Conservation (phyloP, 1,140 invertebrate species). For the Micrasema longulum region DNA sequence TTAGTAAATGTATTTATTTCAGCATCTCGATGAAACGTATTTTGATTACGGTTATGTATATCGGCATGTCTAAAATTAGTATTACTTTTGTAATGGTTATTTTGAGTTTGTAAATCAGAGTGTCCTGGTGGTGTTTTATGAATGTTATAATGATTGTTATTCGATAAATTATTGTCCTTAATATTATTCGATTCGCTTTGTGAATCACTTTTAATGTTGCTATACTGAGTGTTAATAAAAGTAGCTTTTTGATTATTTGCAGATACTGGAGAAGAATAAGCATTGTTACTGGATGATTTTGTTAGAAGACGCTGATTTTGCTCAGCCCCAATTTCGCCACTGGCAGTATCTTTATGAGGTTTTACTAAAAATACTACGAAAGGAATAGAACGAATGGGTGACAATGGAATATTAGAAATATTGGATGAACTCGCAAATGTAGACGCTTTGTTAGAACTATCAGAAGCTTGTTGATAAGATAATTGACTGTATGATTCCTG, state of each 20-base stretch:
- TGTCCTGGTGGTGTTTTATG: too few relatives aligned
- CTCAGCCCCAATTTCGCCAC: background rate
- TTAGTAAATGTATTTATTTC: slow-evolving; percentile 3
- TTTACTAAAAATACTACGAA: slow-evolving; percentile 46
- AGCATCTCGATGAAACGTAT: background rate
- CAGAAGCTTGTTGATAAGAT: slow-evolving; percentile 24
- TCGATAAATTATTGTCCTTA: too few relatives aligned
- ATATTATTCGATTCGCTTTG: too few relatives aligned
- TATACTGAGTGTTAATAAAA: too few relatives aligned
- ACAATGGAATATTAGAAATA: background rate
- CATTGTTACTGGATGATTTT: slow-evolving; percentile 17
- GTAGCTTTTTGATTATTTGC: background rate
- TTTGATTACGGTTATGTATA: too few relatives aligned
- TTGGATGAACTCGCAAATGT: slow-evolving; percentile 16
- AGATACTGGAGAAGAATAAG: background rate
- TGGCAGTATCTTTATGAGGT: slow-evolving; percentile 37
- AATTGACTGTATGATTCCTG: slow-evolving; percentile 13
- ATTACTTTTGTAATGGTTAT: background rate
- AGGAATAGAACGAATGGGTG: slow-evolving; percentile 21
- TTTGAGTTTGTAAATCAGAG: background rate
- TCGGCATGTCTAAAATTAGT: background rate
- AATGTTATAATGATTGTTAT: too few relatives aligned
- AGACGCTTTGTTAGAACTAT: slow-evolving; percentile 4
- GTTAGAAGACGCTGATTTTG: slow-evolving; percentile 6
- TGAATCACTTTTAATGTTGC: too few relatives aligned